Conservation (phyloP, 2,797 vertebrate species). For the Manis crassicaudata region DNA sequence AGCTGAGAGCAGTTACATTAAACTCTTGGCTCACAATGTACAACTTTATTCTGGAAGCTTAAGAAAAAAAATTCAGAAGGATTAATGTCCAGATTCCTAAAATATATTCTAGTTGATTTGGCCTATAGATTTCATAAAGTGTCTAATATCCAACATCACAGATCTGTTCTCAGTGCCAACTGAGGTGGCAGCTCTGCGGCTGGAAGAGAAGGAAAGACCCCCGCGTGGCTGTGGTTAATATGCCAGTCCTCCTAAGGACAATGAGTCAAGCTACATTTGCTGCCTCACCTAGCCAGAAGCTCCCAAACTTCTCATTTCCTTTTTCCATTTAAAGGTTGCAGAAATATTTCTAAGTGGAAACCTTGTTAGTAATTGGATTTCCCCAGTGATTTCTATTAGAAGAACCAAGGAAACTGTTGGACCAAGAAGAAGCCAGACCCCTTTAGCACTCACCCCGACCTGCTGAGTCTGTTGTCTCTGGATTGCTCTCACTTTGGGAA, state of each 20-base stretch:
- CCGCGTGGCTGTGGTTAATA: background rate
- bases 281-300: background rate
- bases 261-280: background rate
- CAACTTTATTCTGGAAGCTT: background rate
- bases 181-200: background rate
- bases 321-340: background rate
- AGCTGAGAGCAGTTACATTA: background rate
- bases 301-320: background rate
- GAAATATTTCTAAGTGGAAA: background rate
- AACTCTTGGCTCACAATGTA: background rate
- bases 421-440: background rate
- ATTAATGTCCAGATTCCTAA: background rate
- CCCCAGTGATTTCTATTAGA: background rate
- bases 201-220: background rate
- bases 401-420: fast-evolving
- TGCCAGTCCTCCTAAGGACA: background rate
- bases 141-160: background rate
- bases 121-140: background rate
- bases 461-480: constrained; percentile 89
- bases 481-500: constrained; percentile 88
- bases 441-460: constrained; percentile 79
- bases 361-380: background rate
- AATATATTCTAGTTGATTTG: background rate
- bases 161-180: background rate
- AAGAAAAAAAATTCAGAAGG: constrained; percentile 44